Percentiles rank a stretch among this genome's conserved stretches.
Conservation (phyloP, 2,113 vertebrate genomes). For the Megaceryle torquata region DNA sequence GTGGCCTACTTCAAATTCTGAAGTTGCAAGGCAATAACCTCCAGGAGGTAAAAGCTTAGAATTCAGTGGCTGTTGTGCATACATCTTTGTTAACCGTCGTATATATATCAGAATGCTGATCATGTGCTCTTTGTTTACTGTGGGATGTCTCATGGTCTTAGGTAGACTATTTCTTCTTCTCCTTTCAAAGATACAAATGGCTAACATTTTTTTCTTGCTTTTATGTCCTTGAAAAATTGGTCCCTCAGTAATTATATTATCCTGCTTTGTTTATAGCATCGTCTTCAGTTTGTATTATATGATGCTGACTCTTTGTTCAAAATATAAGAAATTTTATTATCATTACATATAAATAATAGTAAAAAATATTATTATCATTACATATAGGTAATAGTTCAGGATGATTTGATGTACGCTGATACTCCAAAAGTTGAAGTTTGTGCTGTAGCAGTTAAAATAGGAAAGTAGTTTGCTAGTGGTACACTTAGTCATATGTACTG, state of each 20-base stretch:
- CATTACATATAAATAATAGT: neutral
- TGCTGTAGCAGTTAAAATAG: neutral
- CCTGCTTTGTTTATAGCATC: neutral
- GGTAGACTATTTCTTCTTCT: neutral
- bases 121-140: neutral
- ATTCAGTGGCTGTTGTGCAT: neutral
- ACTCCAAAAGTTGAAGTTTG: neutral
- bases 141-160: neutral
- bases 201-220: neutral
- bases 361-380: neutral
- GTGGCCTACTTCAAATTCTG: conserved; percentile 85
- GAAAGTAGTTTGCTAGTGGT: neutral
- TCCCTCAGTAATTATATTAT: neutral
- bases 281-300: neutral
- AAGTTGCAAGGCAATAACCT: conserved; percentile 89
- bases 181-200: neutral
- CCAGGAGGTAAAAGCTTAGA: conserved; percentile 79
- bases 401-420: neutral
- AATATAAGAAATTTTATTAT: neutral
- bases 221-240: neutral
- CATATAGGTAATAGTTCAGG: neutral
- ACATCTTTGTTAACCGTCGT: neutral
- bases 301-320: neutral
- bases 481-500: neutral
- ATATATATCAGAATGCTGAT: neutral